These are phyloP conservation scores for Stenichneumon culpator DNA, from an alignment of 2,888 invertebrate species.

Conservation along the genomic window DNA sequence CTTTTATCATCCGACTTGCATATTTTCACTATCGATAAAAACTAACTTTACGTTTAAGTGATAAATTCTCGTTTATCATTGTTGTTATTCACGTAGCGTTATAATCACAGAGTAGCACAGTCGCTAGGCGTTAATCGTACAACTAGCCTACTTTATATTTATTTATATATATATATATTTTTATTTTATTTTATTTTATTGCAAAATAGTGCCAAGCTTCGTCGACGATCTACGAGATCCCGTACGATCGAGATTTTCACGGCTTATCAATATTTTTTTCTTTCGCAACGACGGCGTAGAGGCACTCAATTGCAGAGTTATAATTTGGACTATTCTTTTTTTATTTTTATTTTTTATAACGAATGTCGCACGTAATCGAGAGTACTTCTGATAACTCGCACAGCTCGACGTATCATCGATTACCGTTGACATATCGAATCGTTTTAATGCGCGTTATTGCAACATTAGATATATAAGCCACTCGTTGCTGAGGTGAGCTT, in stretches of 20 bases:
- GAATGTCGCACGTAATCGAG: conserved; percentile 34
- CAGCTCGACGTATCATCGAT: conserved; percentile 17
- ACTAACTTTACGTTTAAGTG: conserved; percentile 35
- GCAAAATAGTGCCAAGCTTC: conserved; percentile 68
- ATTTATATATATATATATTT: conserved; percentile 21
- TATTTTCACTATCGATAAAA: conserved; percentile 31
- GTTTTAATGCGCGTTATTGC: conserved; percentile 8
- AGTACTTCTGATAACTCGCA: neutral
- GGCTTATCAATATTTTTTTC: conserved; percentile 18
- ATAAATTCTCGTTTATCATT: conserved; percentile 58
- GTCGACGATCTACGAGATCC: conserved; percentile 35
- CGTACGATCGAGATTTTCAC: conserved; percentile 8
- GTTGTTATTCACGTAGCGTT: conserved; percentile 59
- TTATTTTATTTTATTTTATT: conserved; percentile 42
- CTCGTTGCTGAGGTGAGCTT: conserved; percentile 25
- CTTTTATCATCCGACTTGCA: conserved; percentile 22
- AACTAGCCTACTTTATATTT: conserved; percentile 64
- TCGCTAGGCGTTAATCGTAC: conserved; percentile 70
- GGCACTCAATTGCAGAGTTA: conserved; percentile 80
- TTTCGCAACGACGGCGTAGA: conserved; percentile 71
- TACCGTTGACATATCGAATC: conserved; percentile 1
- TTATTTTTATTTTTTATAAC: conserved; percentile 29
- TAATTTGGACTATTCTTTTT: conserved; percentile 67
- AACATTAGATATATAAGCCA: conserved; percentile 5
- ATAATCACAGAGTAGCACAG: conserved; percentile 79